phyloP scores from a whole-genome alignment of 2,113 vertebrate species.

The Cyanocitta stelleri region DNA sequence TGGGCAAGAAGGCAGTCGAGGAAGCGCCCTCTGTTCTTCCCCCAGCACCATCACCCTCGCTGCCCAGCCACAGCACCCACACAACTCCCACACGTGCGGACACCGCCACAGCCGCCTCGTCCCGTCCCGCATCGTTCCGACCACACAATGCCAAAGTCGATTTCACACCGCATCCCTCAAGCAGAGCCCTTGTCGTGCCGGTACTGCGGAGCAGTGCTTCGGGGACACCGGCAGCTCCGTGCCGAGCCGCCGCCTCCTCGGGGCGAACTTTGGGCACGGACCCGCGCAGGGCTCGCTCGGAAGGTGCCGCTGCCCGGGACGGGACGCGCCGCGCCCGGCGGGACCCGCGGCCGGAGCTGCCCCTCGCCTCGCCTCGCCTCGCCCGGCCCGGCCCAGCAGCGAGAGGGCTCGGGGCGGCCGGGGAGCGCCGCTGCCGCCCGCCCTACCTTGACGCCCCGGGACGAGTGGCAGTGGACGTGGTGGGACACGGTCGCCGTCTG shows the following conservation, averaged over 20 bases:
- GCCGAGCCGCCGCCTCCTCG: neutral
- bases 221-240: neutral
- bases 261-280: neutral
- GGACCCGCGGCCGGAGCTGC: neutral
- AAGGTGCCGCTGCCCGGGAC: neutral
- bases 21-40: neutral
- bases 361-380: neutral
- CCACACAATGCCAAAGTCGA: neutral
- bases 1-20: neutral
- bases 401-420: no score
- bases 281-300: no score
- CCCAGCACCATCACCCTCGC: neutral
- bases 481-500: slow-evolving; percentile 88
- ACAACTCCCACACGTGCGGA: fast-evolving
- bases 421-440: neutral
- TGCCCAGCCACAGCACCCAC: neutral
- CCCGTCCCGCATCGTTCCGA: neutral
- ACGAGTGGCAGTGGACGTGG: slow-evolving; percentile 82
- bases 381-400: no score
- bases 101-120: neutral
- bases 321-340: neutral
- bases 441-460: slow-evolving; percentile 82
- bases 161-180: neutral
- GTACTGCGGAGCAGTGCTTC: fast-evolving
- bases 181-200: neutral